These are phyloP conservation scores for Drosophila leonis DNA, from an alignment of 2,888 invertebrate genomes.

Conservation along the genomic window DNA sequence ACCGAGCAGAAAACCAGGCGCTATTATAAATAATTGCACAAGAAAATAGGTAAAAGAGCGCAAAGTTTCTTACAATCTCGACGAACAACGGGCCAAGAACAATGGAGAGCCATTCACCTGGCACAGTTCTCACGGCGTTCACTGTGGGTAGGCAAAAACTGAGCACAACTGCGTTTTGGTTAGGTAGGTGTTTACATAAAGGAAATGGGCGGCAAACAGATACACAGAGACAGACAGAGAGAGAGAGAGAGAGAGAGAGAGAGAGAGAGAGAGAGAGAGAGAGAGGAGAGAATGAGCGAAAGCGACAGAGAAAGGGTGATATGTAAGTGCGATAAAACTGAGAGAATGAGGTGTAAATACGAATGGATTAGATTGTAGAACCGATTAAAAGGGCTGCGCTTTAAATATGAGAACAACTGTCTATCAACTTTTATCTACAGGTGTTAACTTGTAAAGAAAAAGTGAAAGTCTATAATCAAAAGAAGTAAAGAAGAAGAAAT, in stretches of 20 bases:
- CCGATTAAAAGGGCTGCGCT: constrained; percentile 21
- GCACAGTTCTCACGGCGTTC: constrained; percentile 69
- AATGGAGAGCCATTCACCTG: constrained; percentile 63
- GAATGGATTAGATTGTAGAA: constrained; percentile 16
- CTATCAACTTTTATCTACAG: background rate
- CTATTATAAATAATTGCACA: constrained; percentile 79
- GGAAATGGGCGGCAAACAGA: constrained; percentile 32
- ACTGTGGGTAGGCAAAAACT: constrained; percentile 49
- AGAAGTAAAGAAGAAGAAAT: background rate
- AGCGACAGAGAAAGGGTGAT: constrained; percentile 1
- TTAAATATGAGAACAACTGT: constrained; percentile 7
- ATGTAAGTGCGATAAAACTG: constrained; percentile 14
- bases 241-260: too few relatives aligned
- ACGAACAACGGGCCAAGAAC: constrained; percentile 49
- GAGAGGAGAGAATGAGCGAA: background rate
- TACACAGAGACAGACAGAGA: background rate
- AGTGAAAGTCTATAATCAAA: constrained; percentile 15
- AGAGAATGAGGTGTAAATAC: constrained; percentile 42
- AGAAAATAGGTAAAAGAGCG: constrained; percentile 71
- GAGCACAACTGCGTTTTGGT: constrained; percentile 40
- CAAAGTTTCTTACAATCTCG: constrained; percentile 48
- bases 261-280: background rate
- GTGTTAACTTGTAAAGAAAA: constrained; percentile 12
- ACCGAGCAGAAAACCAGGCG: constrained; percentile 52
- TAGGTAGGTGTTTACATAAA: constrained; percentile 19